phyloP scores from a whole-genome alignment of 2,113 vertebrate genomes.

The Planiliza haematocheilus region DNA sequence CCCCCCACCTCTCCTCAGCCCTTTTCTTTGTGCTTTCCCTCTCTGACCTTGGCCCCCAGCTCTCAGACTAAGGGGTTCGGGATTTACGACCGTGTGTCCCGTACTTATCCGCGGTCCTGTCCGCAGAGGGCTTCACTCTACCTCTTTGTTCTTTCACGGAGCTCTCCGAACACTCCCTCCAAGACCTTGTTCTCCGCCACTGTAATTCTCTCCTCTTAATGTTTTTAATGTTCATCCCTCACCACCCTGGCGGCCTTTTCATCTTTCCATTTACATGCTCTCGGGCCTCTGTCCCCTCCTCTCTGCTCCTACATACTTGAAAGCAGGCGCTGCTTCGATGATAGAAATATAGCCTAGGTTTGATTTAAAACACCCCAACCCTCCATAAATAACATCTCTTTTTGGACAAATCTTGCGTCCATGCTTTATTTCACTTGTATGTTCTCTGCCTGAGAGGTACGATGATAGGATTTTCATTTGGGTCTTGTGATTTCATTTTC shows the following conservation, averaged over 20 bases:
- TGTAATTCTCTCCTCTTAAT: constrained; percentile 77
- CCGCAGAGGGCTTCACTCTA: constrained; percentile 52
- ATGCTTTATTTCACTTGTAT: constrained; percentile 14
- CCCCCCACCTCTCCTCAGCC: constrained; percentile 52
- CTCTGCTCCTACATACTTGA: constrained; percentile 40
- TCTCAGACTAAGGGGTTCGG: constrained; percentile 52
- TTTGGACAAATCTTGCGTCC: constrained; percentile 15
- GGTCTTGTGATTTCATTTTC: not conserved
- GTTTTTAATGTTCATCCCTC: constrained; percentile 74
- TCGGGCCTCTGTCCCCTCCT: constrained; percentile 33
- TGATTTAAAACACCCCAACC: constrained; percentile 49
- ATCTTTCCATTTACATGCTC: constrained; percentile 70
- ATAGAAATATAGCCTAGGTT: constrained; percentile 46
- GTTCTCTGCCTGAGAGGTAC: not conserved
- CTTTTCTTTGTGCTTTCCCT: constrained; percentile 50
- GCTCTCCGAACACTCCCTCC: constrained; percentile 58
- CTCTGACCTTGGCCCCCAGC: constrained; percentile 67
- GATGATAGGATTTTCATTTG: not conserved
- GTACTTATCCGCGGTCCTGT: constrained; percentile 68
- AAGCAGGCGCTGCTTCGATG: constrained; percentile 45
- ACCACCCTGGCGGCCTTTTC: constrained; percentile 71
- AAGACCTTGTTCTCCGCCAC: constrained; percentile 71
- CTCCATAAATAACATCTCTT: constrained; percentile 16
- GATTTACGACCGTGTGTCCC: constrained; percentile 71
- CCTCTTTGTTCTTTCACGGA: constrained; percentile 71